These are phyloP conservation scores for Mystacornis crossleyi DNA, from an alignment of 2,113 vertebrate species.

Conservation along the genomic window DNA sequence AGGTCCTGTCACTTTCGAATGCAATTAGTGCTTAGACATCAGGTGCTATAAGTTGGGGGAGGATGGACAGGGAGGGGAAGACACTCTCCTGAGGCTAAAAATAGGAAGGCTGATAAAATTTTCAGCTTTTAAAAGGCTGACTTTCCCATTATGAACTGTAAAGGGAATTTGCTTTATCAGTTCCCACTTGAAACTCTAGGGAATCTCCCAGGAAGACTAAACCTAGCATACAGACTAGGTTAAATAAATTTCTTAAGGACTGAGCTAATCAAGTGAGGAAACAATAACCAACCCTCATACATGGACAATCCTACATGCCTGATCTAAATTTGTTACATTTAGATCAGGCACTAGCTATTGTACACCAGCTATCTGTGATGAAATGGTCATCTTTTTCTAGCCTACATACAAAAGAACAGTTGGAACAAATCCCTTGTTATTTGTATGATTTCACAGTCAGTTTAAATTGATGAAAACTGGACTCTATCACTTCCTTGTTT, in stretches of 20 bases:
- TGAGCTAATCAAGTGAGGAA: neutral
- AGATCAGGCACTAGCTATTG: neutral
- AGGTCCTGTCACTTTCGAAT: neutral
- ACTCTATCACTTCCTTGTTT: neutral
- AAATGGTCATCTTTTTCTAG: neutral
- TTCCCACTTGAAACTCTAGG: neutral
- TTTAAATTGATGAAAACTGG: neutral
- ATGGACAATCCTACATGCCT: neutral
- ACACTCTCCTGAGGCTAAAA: neutral
- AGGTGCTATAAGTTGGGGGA: rapidly evolving
- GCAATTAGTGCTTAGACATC: neutral
- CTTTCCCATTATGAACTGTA: neutral
- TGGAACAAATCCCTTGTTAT: neutral
- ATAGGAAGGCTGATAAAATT: neutral
- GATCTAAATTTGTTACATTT: neutral
- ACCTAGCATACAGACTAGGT: neutral
- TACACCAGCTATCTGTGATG: neutral
- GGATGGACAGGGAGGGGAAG: neutral
- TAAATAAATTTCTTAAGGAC: neutral
- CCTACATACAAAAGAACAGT: neutral
- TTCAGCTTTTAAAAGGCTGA: neutral
- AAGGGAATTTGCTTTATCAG: neutral
- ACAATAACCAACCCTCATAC: neutral
- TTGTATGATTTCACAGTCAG: neutral
- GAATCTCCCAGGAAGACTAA: neutral